A percentile compares a stretch with the other conserved stretches of the same genome.
phyloP scores from a whole-genome alignment of 2,888 invertebrate genomes.

The Nomada flava region DNA sequence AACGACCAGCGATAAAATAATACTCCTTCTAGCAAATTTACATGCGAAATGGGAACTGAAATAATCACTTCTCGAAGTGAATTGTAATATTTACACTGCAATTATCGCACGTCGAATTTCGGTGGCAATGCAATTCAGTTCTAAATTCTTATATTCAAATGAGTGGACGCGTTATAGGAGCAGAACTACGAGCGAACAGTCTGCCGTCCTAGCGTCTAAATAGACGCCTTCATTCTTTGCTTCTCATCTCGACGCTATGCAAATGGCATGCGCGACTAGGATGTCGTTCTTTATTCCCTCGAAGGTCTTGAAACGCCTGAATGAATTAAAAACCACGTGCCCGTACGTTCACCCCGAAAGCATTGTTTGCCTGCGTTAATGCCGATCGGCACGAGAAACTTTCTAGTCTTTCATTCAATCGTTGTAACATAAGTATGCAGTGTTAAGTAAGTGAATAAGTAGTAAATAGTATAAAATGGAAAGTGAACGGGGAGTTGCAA shows the following conservation, averaged over 20 bases:
- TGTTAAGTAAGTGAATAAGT: neutral
- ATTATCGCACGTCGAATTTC: too few relatives aligned
- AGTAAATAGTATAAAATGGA: too few relatives aligned
- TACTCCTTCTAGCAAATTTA: too few relatives aligned
- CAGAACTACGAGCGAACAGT: conserved; percentile 72
- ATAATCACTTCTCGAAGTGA: too few relatives aligned
- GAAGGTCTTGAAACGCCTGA: conserved; percentile 49
- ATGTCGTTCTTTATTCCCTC: conserved; percentile 61
- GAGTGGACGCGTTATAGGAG: conserved; percentile 72
- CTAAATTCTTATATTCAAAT: conserved; percentile 77
- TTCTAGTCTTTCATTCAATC: neutral
- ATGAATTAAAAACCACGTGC: conserved; percentile 55
- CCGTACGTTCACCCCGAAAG: conserved; percentile 27
- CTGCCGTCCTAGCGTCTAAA: conserved; percentile 71
- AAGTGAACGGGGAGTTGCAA: too few relatives aligned
- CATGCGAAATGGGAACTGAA: too few relatives aligned
- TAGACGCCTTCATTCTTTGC: conserved; percentile 77
- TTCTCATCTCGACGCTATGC: conserved; percentile 78
- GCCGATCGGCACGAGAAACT: neutral
- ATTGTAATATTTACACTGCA: too few relatives aligned
- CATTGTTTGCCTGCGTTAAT: neutral
- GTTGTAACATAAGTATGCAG: neutral
- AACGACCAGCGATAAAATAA: too few relatives aligned
- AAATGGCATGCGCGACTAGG: conserved; percentile 70
- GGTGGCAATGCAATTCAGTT: too few relatives aligned